Evolutionary conservation across 2,797 vertebrate genomes (phyloP).

Genomic region (Amniataba percoides): DNA sequence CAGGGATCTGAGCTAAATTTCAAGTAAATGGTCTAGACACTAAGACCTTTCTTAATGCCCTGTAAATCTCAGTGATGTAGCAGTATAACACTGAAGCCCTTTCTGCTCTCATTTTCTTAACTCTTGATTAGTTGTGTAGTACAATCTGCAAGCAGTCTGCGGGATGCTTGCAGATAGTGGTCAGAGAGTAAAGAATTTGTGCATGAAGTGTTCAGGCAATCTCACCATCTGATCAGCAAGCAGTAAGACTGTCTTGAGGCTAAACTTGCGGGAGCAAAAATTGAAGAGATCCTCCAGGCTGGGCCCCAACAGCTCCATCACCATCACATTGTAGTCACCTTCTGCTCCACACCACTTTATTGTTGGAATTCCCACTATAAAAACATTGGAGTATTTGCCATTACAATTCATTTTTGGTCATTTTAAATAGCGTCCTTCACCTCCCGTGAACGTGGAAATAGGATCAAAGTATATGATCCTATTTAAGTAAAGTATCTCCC

Average conservation of each 20-base stretch:
- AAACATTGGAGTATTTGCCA: not conserved
- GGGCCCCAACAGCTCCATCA: conserved; percentile 86
- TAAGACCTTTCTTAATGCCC: too few species aligned
- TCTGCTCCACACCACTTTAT: conserved; percentile 89
- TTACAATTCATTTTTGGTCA: not conserved
- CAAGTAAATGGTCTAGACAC: too few species aligned
- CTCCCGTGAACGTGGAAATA: not conserved
- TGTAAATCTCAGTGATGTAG: not conserved
- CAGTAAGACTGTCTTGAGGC: conserved; percentile 95
- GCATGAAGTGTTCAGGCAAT: not conserved
- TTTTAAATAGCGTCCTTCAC: not conserved
- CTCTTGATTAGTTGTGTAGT: not conserved
- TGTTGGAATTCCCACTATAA: conserved; percentile 85
- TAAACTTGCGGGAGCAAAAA: conserved; percentile 97
- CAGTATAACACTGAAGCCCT: not conserved
- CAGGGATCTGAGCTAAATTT: too few species aligned
- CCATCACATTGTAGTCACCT: conserved; percentile 88
- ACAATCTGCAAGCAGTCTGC: not conserved
- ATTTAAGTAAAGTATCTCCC: not conserved
- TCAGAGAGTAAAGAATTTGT: not conserved
- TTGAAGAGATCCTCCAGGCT: conserved; percentile 94
- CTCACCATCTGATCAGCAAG: conserved; percentile 96
- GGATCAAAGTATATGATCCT: not conserved
- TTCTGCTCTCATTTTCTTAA: not conserved
- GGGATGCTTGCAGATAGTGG: not conserved